These are phyloP conservation scores for Cylas formicarius DNA, from an alignment of 1,140 invertebrate genomes.

Conservation along the genomic window DNA sequence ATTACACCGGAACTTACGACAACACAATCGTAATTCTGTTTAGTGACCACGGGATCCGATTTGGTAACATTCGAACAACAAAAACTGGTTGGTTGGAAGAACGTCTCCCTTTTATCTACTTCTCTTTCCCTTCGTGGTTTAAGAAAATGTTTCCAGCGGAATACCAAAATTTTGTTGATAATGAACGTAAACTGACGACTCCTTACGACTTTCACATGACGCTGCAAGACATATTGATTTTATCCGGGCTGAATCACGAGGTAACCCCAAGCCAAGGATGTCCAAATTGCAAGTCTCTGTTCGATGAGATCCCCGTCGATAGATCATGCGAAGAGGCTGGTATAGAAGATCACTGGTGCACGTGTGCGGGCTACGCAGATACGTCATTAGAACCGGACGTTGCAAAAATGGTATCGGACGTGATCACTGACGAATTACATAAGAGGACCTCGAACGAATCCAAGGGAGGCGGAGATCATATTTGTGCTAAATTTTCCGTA, in stretches of 20 bases:
- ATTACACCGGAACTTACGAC: conserved; percentile 42
- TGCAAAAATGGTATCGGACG: conserved; percentile 43
- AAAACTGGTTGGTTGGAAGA: conserved; percentile 76
- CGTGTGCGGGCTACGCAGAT: conserved; percentile 51
- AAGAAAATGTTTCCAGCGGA: conserved; percentile 48
- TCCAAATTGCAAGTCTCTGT: conserved; percentile 59
- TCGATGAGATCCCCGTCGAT: conserved; percentile 52
- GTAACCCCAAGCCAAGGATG: conserved; percentile 46
- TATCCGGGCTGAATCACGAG: conserved; percentile 41
- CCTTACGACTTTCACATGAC: conserved; percentile 70
- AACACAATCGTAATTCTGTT: conserved; percentile 60
- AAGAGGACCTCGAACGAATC: conserved; percentile 38
- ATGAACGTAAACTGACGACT: conserved; percentile 58
- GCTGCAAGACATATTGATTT: conserved; percentile 40
- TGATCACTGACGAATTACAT: conserved; percentile 39
- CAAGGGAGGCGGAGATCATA: conserved; percentile 34
- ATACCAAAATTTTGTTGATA: conserved; percentile 53
- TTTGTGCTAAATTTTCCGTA: conserved; percentile 42
- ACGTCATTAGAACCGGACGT: conserved; percentile 38
- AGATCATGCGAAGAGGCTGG: conserved; percentile 66
- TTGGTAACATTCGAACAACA: conserved; percentile 61
- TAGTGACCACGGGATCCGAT: conserved; percentile 83
- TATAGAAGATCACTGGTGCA: conserved; percentile 71
- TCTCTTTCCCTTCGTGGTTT: conserved; percentile 65
- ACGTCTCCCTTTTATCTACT: conserved; percentile 67